Conservation (phyloP, 2,113 vertebrate species). For the Pelmatolapia mariae region DNA sequence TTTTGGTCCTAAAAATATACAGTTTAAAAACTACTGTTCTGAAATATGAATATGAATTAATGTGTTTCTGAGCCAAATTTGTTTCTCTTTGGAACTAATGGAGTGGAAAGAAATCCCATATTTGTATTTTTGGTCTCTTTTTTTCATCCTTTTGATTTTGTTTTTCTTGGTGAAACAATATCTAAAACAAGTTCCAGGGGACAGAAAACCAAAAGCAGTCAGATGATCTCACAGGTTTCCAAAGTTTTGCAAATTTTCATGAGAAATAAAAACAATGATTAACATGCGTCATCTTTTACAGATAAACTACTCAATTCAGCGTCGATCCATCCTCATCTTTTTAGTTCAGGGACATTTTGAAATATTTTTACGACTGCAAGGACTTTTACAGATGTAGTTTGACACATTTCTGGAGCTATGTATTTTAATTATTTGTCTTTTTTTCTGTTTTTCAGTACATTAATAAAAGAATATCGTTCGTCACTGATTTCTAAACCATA, state of each 20-base stretch:
- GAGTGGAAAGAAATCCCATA: neutral
- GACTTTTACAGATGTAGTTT: neutral
- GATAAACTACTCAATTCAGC: accelerated
- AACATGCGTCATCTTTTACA: neutral
- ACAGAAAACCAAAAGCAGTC: neutral
- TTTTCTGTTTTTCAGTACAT: neutral
- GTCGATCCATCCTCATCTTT: neutral
- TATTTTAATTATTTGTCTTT: neutral
- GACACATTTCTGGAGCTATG: accelerated
- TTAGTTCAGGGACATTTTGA: neutral
- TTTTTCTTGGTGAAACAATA: neutral
- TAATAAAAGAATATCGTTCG: neutral
- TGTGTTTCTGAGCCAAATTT: neutral
- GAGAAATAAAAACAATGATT: neutral
- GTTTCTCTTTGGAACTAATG: neutral
- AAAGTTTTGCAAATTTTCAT: neutral
- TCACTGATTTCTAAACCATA: neutral
- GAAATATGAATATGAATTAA: neutral
- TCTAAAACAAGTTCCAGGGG: neutral
- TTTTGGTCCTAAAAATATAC: neutral
- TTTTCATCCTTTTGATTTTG: accelerated
- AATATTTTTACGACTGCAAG: accelerated
- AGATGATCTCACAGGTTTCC: neutral
- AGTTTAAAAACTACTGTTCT: neutral
- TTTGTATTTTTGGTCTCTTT: neutral